phyloP scores from a whole-genome alignment of 2,888 invertebrate genomes.

The Archips crataeganus region DNA sequence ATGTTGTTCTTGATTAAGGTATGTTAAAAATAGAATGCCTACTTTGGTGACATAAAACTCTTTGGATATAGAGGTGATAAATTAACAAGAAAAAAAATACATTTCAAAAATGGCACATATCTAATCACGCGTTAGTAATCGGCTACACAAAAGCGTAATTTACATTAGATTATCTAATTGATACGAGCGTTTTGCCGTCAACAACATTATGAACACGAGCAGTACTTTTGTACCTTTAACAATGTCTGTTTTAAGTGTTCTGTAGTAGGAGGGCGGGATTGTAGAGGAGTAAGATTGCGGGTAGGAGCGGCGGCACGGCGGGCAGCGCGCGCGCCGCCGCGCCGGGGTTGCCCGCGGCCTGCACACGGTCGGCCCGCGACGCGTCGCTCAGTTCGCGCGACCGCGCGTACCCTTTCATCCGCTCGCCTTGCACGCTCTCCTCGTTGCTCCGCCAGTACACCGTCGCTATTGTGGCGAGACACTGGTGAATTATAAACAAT shows the following conservation, averaged over 20 bases:
- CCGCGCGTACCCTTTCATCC: constrained; percentile 91
- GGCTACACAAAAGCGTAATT: constrained; percentile 37
- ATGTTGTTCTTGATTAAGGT: constrained; percentile 9
- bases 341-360: constrained; percentile 84
- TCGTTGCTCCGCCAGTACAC: constrained; percentile 95
- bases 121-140: constrained; percentile 46
- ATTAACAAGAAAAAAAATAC: constrained; percentile 46
- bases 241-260: constrained; percentile 34
- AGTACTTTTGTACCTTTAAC: neutral
- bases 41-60: constrained; percentile 58
- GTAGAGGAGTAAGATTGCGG: constrained; percentile 52
- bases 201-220: constrained; percentile 19
- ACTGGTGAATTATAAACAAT: constrained; percentile 71
- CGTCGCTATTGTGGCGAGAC: constrained; percentile 94
- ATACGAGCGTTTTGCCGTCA: constrained; percentile 19
- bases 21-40: constrained; percentile 47
- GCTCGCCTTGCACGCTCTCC: constrained; percentile 93
- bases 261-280: constrained; percentile 51
- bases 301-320: constrained; percentile 47
- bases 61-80: constrained; percentile 59
- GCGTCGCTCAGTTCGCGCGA: constrained; percentile 90
- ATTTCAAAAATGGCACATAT: constrained; percentile 54
- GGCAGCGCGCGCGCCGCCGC: constrained; percentile 59
- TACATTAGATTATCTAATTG: constrained; percentile 31
- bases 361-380: constrained; percentile 91